Evolutionary conservation across 1,140 invertebrate species (phyloP).

Genomic region (Sitophilus oryzae): DNA sequence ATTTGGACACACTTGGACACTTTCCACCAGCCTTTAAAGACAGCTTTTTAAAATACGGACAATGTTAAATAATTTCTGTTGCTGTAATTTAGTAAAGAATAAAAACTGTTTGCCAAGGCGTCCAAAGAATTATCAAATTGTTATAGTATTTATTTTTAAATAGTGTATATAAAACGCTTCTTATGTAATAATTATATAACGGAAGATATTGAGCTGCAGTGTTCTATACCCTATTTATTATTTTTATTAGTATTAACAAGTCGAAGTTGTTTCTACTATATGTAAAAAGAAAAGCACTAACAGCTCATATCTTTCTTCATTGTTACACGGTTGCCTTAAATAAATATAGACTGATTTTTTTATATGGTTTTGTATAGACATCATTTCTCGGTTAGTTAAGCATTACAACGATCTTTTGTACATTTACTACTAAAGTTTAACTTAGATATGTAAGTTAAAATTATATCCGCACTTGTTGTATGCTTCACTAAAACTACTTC

Average conservation of each 20-base stretch:
- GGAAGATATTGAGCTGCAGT: neutral
- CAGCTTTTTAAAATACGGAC: no score
- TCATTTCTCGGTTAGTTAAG: constrained; percentile 2
- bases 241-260: neutral
- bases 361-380: constrained; percentile 20
- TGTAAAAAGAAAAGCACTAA: no score
- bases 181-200: neutral
- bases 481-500: constrained; percentile 2
- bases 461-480: constrained; percentile 14
- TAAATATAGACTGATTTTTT: constrained; percentile 28
- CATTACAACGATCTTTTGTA: neutral
- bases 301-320: constrained; percentile 1
- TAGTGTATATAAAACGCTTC: constrained; percentile 1
- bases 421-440: neutral
- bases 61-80: no score
- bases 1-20: no score
- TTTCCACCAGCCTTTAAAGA: no score
- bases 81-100: no score
- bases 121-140: constrained; percentile 1
- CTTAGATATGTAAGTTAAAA: neutral
- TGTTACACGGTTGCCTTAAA: constrained; percentile 26
- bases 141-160: neutral
- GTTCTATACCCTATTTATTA: neutral
- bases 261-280: neutral
- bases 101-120: neutral